Base-by-base conservation (phyloP, 2,888 invertebrate species). In the Heliconius charithonia region DNA sequence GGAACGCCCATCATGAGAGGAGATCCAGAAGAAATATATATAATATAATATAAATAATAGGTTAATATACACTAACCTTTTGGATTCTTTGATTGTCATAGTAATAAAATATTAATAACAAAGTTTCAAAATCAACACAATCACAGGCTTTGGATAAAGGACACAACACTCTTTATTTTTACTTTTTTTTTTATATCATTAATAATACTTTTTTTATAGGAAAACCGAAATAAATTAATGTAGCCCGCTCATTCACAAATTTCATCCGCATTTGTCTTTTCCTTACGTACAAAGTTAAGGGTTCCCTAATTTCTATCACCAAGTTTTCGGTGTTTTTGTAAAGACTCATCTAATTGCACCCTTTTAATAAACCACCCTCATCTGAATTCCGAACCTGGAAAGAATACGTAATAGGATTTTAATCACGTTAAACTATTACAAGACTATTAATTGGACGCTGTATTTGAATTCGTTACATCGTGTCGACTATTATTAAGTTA, bases 331-430 rank as follows among this genome's bases (percentile, higher is more conserved):
- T 32, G 32, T 13, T 59, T 72, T 59, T n/a, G 25, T 32, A 72
- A 72, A 13, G n/a, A 72, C 3, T 37, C 32, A 22, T 51, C 59
- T 72, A 59, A 72, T 59, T 29, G 32, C 22, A 32, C 59, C 72
- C 59, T 72, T 72, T 72, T 59, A 59, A 32, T 72, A 72, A 32
- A 16, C n/a, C 69, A 45, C 59, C 32, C 59, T 32, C 25, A 69
- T 69, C 69, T 69, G 29, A 72, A 72, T 22, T 69, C 69, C 41
- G 29, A 72, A 72, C 29, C 32, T 9, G 59, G 37, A 59, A 72
- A 25, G 72, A 72, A 72, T 59, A 59, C 27, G 9, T 59, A 72
- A 72, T 72, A 59, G 37, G 22, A 25, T 72, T 59, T 72, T 32
- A 72, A 72, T 59, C 32, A 72, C 56, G 3, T 56, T 32, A 37